A percentile compares a stretch with the other conserved stretches of the same genome.
Conservation (phyloP, 2,888 invertebrate species). For the Carcina quercana region DNA sequence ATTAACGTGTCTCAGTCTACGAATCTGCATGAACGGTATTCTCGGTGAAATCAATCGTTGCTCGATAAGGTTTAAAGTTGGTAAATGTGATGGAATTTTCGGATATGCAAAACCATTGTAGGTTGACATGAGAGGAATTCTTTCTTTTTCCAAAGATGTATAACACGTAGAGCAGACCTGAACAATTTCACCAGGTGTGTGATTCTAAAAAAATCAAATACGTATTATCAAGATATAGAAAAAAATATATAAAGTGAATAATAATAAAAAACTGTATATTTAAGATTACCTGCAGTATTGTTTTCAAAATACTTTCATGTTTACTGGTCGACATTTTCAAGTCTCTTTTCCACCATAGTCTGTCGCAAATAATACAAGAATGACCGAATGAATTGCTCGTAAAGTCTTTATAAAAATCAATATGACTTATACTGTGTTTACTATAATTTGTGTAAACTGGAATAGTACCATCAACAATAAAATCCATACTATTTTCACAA, state of each 20-base stretch:
- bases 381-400: conserved; percentile 19
- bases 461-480: conserved; percentile 24
- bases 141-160: conserved; percentile 15
- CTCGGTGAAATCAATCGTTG: conserved; percentile 24
- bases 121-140: conserved; percentile 15
- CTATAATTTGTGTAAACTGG: conserved; percentile 18
- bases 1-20: conserved; percentile 24
- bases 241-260: conserved; percentile 16
- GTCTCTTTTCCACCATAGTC: conserved; percentile 20
- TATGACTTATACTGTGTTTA: conserved; percentile 19
- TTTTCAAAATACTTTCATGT: conserved; percentile 19
- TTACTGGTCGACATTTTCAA: conserved; percentile 19
- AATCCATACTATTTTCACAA: conserved; percentile 24
- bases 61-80: conserved; percentile 19
- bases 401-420: conserved; percentile 21
- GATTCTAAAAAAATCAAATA: conserved; percentile 18
- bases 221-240: conserved; percentile 15
- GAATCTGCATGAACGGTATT: conserved; percentile 28
- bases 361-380: conserved; percentile 22
- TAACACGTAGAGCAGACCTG: conserved; percentile 21
- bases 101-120: conserved; percentile 27
- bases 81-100: conserved; percentile 22
- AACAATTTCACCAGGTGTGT: conserved; percentile 17
- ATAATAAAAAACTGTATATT: conserved; percentile 6
- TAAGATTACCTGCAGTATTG: conserved; percentile 17